Conservation (phyloP, 2,113 vertebrate genomes). For the Psittacula cyanocephala region DNA sequence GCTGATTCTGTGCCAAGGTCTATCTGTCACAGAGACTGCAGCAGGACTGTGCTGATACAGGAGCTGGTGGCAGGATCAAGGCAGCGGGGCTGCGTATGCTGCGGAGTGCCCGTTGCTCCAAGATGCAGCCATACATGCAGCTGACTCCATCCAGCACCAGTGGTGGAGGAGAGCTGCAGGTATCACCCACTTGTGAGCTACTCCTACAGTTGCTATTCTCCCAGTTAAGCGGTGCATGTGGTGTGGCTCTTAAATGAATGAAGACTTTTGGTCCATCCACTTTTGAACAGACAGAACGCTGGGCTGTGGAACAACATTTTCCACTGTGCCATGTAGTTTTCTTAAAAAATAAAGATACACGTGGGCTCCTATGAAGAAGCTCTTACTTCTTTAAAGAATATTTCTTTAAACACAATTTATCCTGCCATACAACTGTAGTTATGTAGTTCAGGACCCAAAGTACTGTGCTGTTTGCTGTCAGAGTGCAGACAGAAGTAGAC, state of each 20-base stretch:
- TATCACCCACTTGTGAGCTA: background rate
- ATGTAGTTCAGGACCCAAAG: background rate
- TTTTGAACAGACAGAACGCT: background rate
- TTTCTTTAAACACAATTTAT: background rate
- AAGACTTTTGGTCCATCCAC: background rate
- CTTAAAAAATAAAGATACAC: background rate
- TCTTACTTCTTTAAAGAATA: background rate
- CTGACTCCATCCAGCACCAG: background rate
- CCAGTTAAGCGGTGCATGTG: rapidly evolving
- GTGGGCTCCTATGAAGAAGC: background rate
- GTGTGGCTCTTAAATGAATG: background rate
- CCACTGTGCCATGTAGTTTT: background rate
- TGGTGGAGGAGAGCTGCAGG: background rate
- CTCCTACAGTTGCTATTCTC: background rate
- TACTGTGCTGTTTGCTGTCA: background rate
- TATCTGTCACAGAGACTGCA: background rate
- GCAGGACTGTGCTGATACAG: background rate
- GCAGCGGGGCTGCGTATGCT: rapidly evolving
- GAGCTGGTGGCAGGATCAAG: background rate
- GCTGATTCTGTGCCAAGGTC: background rate
- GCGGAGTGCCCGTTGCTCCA: background rate
- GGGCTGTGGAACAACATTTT: background rate
- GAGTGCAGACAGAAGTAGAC: background rate
- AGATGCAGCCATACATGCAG: background rate
- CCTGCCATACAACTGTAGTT: background rate